Conservation (phyloP, 1,140 invertebrate genomes). For the Papilio machaon region DNA sequence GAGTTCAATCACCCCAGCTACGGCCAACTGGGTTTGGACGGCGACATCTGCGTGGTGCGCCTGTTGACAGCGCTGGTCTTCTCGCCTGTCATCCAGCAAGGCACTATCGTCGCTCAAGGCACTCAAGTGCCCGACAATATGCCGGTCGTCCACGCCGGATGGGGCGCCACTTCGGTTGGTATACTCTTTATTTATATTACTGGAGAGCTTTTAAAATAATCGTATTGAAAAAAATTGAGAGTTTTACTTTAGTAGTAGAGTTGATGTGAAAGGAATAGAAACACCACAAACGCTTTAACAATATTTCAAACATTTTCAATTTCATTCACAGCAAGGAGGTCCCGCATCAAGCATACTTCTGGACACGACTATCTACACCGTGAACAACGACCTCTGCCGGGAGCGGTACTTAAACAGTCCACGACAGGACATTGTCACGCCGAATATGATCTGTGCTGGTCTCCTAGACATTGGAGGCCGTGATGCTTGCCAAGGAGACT, state of each 20-base stretch:
- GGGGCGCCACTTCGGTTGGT: slow-evolving; percentile 57
- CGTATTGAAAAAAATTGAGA: no score
- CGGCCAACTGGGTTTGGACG: slow-evolving; percentile 45
- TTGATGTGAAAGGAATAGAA: no score
- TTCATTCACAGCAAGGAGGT: slow-evolving; percentile 58
- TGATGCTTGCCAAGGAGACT: slow-evolving; percentile 87
- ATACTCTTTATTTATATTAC: slow-evolving; percentile 19
- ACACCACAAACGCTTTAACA: neutral
- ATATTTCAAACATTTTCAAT: neutral
- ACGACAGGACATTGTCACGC: slow-evolving; percentile 43
- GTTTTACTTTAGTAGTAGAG: no score
- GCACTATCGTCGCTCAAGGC: slow-evolving; percentile 45
- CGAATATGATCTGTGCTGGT: slow-evolving; percentile 66
- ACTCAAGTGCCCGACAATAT: slow-evolving; percentile 49
- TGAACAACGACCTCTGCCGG: slow-evolving; percentile 51
- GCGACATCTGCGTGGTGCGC: slow-evolving; percentile 57
- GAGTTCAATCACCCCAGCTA: slow-evolving; percentile 59
- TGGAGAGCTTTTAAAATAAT: no score
- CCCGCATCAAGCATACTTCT: slow-evolving; percentile 71
- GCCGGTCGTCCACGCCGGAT: slow-evolving; percentile 60
- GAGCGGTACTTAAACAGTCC: slow-evolving; percentile 44
- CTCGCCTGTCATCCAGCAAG: slow-evolving; percentile 51
- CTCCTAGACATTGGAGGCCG: slow-evolving; percentile 52
- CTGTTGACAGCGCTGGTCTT: slow-evolving; percentile 46
- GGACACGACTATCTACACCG: slow-evolving; percentile 49